Base-by-base conservation (phyloP, 2,113 vertebrate species). In the Campylorhamphus procurvoides region DNA sequence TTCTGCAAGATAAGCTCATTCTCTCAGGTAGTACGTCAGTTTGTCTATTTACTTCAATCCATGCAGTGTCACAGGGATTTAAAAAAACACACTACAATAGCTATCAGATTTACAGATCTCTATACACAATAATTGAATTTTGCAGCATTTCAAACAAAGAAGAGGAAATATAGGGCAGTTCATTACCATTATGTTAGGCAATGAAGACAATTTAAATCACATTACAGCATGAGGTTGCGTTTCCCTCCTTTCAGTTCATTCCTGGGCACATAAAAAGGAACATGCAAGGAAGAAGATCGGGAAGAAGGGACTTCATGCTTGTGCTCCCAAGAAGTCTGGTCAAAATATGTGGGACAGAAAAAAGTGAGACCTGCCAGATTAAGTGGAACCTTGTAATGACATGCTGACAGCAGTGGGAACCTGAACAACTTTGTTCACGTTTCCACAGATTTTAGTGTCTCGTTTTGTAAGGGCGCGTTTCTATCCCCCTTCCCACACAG, bases 61-160 rank as follows among this genome's bases (percentile, higher is more conserved):
- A n/a, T 23, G 49, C 55, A 47, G 10, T 58, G n/a, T 75, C 59
- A 71, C 1, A 55, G 5, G 40, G 35, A 73, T 77, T 86, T 72
- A 40, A 85, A 39, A 35, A 91, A 91, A 76, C 33, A 46, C 67
- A 40, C 52, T 35, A 17, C 33, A 55, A 29, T 20, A 66, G 60
- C 29, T 9, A 91, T 83, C 74, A 71, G 92, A 66, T 82, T 82
- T 80, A 86, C 53, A 60, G 25, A 79, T 20, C 68, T 92, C 75
- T n/a, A 42, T 9, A 25, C 55, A 22, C 73, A 72, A 8, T 6
- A 24, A 68, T 3, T 40, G 25, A 68, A 80, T 47, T 80, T 74
- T 0, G 1, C 28, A 85, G 86, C 29, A 47, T 72, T 75, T 83
- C 3, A 2, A 60, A 52, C 8, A 25, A 18, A 56, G 31, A 7